These are phyloP conservation scores for Coreius guichenoti DNA, from an alignment of 2,797 vertebrate species.

Conservation along the genomic window DNA sequence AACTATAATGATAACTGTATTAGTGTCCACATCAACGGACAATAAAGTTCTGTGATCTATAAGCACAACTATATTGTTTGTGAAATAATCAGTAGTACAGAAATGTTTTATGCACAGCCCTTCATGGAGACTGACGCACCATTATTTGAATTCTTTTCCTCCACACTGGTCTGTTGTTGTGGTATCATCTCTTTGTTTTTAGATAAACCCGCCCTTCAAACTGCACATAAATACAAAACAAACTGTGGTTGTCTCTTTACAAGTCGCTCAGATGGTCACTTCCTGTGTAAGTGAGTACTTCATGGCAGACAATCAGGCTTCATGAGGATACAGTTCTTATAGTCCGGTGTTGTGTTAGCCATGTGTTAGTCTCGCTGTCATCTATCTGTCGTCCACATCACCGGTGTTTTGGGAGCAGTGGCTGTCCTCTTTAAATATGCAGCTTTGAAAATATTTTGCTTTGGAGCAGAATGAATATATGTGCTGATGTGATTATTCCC, in stretches of 20 bases:
- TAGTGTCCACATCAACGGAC: background rate
- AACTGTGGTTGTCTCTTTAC: background rate
- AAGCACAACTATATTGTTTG: background rate
- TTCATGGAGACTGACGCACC: background rate
- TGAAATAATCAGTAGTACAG: background rate
- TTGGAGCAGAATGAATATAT: conserved; percentile 20
- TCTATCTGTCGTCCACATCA: background rate
- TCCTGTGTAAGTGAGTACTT: background rate
- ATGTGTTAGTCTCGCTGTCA: background rate
- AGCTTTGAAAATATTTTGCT: conserved; percentile 35
- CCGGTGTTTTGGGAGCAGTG: background rate
- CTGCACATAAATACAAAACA: background rate
- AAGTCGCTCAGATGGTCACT: background rate
- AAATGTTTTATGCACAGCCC: background rate
- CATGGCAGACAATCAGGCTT: background rate
- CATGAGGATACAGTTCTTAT: background rate
- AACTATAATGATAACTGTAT: background rate
- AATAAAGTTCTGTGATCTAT: background rate
- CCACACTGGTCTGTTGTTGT: background rate
- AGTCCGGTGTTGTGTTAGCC: background rate
- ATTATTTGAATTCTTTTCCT: background rate
- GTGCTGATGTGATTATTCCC: conserved; percentile 2
- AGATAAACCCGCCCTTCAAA: background rate
- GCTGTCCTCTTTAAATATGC: conserved; percentile 1
- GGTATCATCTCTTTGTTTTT: background rate